Evolutionary conservation across 2,113 vertebrate species (phyloP).

Genomic region (Lipotes vexillifer): DNA sequence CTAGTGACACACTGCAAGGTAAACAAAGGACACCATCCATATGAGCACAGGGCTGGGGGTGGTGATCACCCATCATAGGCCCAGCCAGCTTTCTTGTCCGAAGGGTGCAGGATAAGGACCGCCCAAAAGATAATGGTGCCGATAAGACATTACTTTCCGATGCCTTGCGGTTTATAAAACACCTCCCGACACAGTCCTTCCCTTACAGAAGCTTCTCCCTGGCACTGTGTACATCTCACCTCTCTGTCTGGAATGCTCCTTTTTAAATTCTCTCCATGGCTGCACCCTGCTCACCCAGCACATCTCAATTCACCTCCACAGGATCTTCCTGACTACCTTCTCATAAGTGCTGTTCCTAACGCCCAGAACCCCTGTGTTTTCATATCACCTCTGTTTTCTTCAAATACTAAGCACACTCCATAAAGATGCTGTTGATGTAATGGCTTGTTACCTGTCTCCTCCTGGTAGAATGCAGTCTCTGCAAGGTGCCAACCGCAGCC

Average conservation of each 20-base stretch:
- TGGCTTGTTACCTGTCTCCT: background rate
- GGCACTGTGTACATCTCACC: fast-evolving
- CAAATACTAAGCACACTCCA: fast-evolving
- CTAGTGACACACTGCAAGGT: fast-evolving
- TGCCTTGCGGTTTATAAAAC: background rate
- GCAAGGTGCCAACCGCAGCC: fast-evolving
- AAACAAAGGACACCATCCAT: fast-evolving
- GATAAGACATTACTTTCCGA: fast-evolving
- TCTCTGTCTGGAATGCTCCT: background rate
- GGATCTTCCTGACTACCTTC: background rate
- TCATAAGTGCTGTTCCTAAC: background rate
- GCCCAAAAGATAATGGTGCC: no score
- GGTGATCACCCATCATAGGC: no score
- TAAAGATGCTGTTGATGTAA: background rate
- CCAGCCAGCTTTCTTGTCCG: background rate
- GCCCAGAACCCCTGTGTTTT: background rate
- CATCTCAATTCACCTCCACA: background rate
- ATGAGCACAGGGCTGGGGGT: fast-evolving
- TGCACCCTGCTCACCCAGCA: background rate
- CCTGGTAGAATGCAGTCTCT: no score
- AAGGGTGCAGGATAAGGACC: background rate
- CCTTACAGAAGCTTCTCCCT: background rate
- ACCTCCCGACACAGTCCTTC: fast-evolving
- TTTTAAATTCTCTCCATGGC: fast-evolving
- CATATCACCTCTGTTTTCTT: background rate